Percentiles rank a stretch among this genome's conserved stretches.
Evolutionary conservation across 2,113 vertebrate species (phyloP).

Genomic region (Malurus elegans): DNA sequence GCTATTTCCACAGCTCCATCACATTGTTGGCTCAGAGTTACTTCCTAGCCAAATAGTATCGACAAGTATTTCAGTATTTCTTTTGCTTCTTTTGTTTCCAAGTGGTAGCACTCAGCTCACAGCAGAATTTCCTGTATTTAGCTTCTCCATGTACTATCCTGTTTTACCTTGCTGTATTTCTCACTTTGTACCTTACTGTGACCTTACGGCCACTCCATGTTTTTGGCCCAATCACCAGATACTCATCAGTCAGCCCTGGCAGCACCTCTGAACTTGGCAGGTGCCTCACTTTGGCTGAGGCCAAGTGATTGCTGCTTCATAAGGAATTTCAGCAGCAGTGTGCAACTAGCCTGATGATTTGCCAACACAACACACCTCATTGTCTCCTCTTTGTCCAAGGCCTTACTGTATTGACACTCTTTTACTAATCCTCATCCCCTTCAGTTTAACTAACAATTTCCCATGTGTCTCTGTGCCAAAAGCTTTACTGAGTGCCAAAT

Average conservation of each 20-base stretch:
- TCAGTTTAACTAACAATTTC: constrained; percentile 1
- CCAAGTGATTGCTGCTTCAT: neutral
- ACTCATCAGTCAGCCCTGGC: neutral
- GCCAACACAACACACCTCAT: neutral
- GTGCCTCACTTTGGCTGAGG: neutral
- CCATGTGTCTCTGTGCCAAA: neutral
- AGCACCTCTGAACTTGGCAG: neutral
- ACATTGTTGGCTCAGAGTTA: neutral
- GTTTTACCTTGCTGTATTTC: neutral
- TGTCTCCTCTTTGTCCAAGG: neutral
- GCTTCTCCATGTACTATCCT: neutral
- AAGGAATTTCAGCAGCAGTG: neutral
- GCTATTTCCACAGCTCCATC: neutral
- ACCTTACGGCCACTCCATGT: neutral
- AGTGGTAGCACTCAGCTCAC: neutral
- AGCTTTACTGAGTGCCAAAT: neutral
- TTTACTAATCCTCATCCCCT: constrained; percentile 18
- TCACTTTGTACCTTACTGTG: neutral
- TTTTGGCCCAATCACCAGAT: neutral
- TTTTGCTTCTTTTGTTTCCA: neutral
- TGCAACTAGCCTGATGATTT: neutral
- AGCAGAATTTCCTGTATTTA: neutral
- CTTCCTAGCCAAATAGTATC: neutral
- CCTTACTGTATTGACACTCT: constrained; percentile 3
- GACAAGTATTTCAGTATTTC: neutral